Percentiles rank a stretch among this genome's conserved stretches.
Evolutionary conservation across 2,888 invertebrate genomes (phyloP).

Genomic region (Amblyjoppa fuscipennis): DNA sequence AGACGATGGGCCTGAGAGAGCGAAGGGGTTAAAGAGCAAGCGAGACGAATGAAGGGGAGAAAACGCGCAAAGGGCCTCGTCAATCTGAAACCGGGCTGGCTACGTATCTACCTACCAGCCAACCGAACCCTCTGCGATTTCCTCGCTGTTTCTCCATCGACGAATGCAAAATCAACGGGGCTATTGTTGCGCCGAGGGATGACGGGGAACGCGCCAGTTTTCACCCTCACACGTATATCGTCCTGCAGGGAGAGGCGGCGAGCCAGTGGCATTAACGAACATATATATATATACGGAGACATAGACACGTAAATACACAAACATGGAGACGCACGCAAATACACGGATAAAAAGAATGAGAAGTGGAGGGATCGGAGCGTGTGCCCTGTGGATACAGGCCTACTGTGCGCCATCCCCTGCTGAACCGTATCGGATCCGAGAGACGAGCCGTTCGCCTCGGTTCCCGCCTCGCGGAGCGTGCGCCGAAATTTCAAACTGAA

Average conservation of each 20-base stretch:
- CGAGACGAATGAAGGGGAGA: conserved; percentile 58
- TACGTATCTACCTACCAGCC: conserved; percentile 41
- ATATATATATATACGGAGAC: background rate
- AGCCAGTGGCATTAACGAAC: conserved; percentile 61
- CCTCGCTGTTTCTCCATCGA: conserved; percentile 60
- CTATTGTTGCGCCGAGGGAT: conserved; percentile 77
- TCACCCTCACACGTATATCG: conserved; percentile 51
- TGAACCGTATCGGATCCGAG: conserved; percentile 27
- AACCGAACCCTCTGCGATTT: conserved; percentile 40
- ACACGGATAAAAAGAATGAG: conserved; percentile 42
- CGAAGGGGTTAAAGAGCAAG: conserved; percentile 56
- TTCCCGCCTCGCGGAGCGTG: conserved; percentile 5
- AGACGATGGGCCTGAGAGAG: conserved; percentile 50
- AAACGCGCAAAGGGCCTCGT: conserved; percentile 71
- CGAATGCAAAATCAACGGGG: conserved; percentile 82
- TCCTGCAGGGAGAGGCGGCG: conserved; percentile 53
- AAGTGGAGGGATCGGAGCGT: conserved; percentile 53
- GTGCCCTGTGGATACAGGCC: conserved; percentile 22
- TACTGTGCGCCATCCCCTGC: background rate
- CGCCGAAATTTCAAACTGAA: conserved; percentile 51
- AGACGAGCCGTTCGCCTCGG: conserved; percentile 15
- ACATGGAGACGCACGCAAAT: conserved; percentile 24
- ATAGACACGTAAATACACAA: conserved; percentile 49
- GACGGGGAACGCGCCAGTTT: conserved; percentile 51
- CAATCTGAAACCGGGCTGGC: conserved; percentile 68